Conservation (phyloP, 2,888 invertebrate genomes). For the Trichogramma dendrolimi region DNA sequence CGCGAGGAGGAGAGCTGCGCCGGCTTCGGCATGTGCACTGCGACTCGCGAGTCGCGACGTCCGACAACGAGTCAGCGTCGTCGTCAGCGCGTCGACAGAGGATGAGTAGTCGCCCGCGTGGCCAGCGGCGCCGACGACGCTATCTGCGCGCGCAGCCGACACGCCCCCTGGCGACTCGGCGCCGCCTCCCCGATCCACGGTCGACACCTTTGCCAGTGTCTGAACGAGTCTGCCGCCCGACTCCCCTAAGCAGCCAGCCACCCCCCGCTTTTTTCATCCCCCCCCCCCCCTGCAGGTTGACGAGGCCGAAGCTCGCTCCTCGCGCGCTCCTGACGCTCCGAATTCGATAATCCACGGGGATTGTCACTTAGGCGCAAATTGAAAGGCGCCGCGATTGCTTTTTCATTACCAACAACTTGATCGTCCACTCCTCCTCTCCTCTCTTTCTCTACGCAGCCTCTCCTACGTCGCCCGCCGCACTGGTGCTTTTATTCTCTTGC, state of each 20-base stretch:
- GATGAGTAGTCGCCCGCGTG: background rate
- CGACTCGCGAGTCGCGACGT: too few relatives aligned
- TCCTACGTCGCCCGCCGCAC: background rate
- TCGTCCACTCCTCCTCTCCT: background rate
- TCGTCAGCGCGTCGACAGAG: background rate
- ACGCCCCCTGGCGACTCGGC: background rate
- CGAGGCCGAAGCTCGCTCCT: slow-evolving; percentile 25
- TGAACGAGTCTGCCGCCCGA: slow-evolving; percentile 46
- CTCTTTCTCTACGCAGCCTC: slow-evolving; percentile 11
- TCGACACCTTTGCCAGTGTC: too few relatives aligned
- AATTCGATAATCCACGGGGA: slow-evolving; percentile 40
- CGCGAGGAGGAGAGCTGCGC: too few relatives aligned
- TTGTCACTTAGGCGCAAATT: slow-evolving; percentile 40
- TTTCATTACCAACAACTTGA: slow-evolving; percentile 21
- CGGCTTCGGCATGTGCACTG: too few relatives aligned
- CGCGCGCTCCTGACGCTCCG: slow-evolving; percentile 14
- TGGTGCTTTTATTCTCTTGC: background rate
- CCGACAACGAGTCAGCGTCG: too few relatives aligned
- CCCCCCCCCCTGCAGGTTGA: slow-evolving; percentile 10
- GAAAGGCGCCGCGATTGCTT: slow-evolving; percentile 35
- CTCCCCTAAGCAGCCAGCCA: slow-evolving; percentile 18
- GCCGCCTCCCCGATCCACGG: background rate
- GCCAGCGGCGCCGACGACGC: background rate
- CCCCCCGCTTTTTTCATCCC: slow-evolving; percentile 29
- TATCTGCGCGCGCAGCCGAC: background rate